Evolutionary conservation across 2,888 invertebrate genomes (phyloP).

Genomic region (Cepaea hortensis): DNA sequence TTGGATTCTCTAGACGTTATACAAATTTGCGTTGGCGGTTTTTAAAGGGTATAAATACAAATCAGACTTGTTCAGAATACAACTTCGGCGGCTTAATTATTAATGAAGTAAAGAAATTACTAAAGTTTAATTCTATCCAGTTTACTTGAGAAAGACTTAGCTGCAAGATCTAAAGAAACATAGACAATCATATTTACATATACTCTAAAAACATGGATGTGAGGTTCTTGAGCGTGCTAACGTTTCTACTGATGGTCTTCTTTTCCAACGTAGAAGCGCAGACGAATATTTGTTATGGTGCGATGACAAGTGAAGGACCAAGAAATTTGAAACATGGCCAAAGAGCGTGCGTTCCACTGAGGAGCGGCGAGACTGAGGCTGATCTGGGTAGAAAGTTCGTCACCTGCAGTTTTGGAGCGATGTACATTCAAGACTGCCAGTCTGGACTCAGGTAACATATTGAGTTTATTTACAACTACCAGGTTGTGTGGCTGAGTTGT

Average conservation of each 20-base stretch:
- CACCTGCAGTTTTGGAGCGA: constrained; percentile 15
- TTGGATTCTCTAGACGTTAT: too few relatives aligned
- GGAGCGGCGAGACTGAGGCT: neutral
- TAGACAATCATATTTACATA: too few relatives aligned
- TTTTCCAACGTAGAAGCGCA: neutral
- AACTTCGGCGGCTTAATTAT: too few relatives aligned
- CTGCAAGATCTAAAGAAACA: too few relatives aligned
- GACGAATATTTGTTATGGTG: neutral
- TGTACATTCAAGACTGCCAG: constrained; percentile 15
- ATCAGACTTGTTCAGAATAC: too few relatives aligned
- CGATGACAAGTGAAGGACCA: constrained; percentile 11
- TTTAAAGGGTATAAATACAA: too few relatives aligned
- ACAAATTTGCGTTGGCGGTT: too few relatives aligned
- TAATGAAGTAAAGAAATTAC: too few relatives aligned
- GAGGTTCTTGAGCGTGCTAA: neutral
- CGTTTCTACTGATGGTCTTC: neutral
- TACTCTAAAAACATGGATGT: neutral
- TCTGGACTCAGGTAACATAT: constrained; percentile 1
- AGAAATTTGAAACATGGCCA: constrained; percentile 9
- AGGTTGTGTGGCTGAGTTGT: too few relatives aligned
- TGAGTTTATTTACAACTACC: too few relatives aligned
- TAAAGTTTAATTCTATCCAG: too few relatives aligned
- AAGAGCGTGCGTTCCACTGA: constrained; percentile 25
- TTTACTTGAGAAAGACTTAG: too few relatives aligned
- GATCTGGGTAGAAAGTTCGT: neutral